Conservation (phyloP, 2,888 invertebrate genomes). For the Lithophane ornitopus region DNA sequence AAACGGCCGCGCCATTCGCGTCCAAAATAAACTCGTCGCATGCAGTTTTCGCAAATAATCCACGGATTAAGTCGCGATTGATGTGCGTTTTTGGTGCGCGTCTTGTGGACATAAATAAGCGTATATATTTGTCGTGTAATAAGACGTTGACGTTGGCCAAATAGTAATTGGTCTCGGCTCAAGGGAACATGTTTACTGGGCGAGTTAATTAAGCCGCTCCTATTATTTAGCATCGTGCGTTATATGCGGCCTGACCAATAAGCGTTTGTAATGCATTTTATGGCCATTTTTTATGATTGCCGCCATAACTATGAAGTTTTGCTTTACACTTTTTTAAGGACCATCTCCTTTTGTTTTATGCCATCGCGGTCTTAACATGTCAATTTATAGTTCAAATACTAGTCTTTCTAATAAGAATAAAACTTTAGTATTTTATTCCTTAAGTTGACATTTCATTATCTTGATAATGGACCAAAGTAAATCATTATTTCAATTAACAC, state of each 20-base stretch:
- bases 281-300: constrained; percentile 56
- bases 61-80: constrained; percentile 83
- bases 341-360: constrained; percentile 38
- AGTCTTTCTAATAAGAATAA: constrained; percentile 4
- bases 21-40: constrained; percentile 75
- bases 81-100: constrained; percentile 81
- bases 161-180: constrained; percentile 76
- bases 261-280: constrained; percentile 62
- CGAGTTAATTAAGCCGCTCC: constrained; percentile 75
- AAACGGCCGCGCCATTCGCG: constrained; percentile 74
- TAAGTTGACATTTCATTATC: constrained; percentile 32
- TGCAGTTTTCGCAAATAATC: constrained; percentile 84
- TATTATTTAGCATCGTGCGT: constrained; percentile 68
- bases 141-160: constrained; percentile 72
- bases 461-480: background rate
- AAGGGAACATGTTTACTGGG: constrained; percentile 77
- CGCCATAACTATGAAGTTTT: constrained; percentile 29
- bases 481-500: constrained; percentile 49
- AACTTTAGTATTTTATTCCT: constrained; percentile 4
- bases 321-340: constrained; percentile 20
- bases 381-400: constrained; percentile 39
- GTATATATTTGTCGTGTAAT: constrained; percentile 73
- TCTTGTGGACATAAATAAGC: constrained; percentile 82
- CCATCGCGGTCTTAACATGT: constrained; percentile 17
- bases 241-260: constrained; percentile 50